Conservation (phyloP, 2,888 invertebrate genomes). For the Disparrhopalites patrizii region DNA sequence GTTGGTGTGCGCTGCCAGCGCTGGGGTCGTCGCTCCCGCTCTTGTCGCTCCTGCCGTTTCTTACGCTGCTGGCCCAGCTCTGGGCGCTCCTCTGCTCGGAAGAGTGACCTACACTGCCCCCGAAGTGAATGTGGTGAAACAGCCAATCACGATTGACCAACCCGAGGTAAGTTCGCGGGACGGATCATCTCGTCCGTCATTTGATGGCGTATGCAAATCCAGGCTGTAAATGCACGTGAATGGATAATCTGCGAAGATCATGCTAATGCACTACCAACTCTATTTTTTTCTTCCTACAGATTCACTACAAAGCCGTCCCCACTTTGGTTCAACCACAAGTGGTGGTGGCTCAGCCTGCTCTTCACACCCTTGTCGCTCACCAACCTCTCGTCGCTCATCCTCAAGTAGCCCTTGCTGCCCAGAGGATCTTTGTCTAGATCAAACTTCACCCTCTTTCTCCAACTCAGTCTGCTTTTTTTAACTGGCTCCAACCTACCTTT, state of each 20-base stretch:
- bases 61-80: conserved; percentile 40
- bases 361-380: conserved; percentile 19
- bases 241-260: too few relatives aligned
- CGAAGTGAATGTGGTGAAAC: conserved; percentile 51
- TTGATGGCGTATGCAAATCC: not conserved
- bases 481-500: not conserved
- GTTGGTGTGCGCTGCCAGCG: conserved; percentile 37
- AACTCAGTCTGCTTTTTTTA: not conserved
- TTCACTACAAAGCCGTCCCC: conserved; percentile 36
- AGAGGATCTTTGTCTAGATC: not conserved
- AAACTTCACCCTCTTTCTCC: conserved; percentile 8
- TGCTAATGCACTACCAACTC: too few relatives aligned
- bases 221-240: not conserved
- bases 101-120: conserved; percentile 50
- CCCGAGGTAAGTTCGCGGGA: conserved; percentile 48
- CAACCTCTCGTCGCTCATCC: conserved; percentile 23
- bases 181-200: too few relatives aligned
- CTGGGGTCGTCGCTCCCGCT: conserved; percentile 33
- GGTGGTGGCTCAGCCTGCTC: not conserved
- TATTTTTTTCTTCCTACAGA: conserved; percentile 3
- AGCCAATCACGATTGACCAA: conserved; percentile 50
- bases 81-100: conserved; percentile 50
- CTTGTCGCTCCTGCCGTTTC: conserved; percentile 29
- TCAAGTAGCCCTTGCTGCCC: conserved; percentile 21
- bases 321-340: conserved; percentile 33